phyloP scores from a whole-genome alignment of 2,888 invertebrate species.

The Nemotelus nigrinus region DNA sequence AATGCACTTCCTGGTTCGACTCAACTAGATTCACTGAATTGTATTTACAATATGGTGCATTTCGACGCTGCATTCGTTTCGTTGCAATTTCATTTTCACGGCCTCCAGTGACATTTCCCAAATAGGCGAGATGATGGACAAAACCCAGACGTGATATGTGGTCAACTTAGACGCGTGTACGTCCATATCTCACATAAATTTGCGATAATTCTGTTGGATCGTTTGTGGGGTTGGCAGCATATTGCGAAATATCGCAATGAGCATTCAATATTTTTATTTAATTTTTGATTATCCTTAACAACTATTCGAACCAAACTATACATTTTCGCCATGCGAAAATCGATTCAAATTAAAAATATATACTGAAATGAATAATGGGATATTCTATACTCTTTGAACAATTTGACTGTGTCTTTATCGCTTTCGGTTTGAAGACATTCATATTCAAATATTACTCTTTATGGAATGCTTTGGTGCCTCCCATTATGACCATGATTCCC shows the following conservation, averaged over 20 bases:
- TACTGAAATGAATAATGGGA: no score
- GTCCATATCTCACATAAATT: conserved; percentile 9
- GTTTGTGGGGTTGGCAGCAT: not conserved
- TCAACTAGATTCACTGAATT: conserved; percentile 21
- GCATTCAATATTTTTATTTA: no score
- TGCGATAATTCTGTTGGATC: not conserved
- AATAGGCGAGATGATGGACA: conserved; percentile 33
- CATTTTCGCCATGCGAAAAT: not conserved
- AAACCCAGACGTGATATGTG: conserved; percentile 19
- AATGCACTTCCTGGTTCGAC: conserved; percentile 38
- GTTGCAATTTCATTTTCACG: conserved; percentile 14
- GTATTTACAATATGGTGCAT: conserved; percentile 5
- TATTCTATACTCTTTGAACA: no score
- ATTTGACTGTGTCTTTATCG: no score
- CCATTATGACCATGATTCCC: no score
- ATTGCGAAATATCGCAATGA: not conserved
- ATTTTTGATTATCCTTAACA: not conserved
- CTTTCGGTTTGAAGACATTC: no score
- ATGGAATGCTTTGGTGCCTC: no score
- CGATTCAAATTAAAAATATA: no score
- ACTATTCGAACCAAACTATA: not conserved
- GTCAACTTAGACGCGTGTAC: conserved; percentile 1
- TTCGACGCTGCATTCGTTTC: not conserved
- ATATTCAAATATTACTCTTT: no score
- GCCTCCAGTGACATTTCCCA: conserved; percentile 28